Percentiles rank a stretch among this genome's conserved stretches.
Conservation (phyloP, 2,888 invertebrate genomes). For the Drosophila anomalata region DNA sequence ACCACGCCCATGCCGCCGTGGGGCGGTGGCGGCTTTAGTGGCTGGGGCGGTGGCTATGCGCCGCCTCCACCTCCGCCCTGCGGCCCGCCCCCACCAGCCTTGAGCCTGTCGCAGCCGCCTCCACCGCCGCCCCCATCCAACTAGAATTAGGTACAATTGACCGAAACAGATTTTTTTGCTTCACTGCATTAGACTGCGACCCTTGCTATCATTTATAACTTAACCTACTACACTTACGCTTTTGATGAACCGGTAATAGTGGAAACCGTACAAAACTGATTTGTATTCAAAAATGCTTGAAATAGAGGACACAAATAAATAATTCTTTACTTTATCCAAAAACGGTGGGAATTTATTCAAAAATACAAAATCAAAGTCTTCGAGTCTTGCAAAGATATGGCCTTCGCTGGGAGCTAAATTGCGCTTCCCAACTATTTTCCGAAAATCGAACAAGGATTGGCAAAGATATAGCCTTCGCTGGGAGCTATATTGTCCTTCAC, state of each 20-base stretch:
- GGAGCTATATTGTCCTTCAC: no score
- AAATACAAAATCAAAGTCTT: no score
- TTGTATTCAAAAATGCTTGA: constrained; percentile 62
- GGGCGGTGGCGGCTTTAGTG: constrained; percentile 63
- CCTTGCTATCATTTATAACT: constrained; percentile 42
- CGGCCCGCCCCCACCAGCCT: constrained; percentile 85
- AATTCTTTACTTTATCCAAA: not conserved
- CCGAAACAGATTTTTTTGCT: constrained; percentile 6
- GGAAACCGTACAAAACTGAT: constrained; percentile 42
- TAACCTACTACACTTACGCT: constrained; percentile 22
- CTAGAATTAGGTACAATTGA: constrained; percentile 30
- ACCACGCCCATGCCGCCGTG: constrained; percentile 79
- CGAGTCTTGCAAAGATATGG: no score
- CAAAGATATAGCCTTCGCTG: no score
- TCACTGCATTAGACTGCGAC: constrained; percentile 35
- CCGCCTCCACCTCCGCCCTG: constrained; percentile 86
- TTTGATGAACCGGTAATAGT: constrained; percentile 13
- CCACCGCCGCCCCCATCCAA: constrained; percentile 87
- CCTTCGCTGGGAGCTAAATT: no score
- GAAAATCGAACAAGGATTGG: no score
- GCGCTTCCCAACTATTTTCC: no score
- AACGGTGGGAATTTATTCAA: no score
- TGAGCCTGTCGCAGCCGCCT: constrained; percentile 87
- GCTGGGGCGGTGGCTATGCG: constrained; percentile 82
- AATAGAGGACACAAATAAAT: constrained; percentile 50